These are phyloP conservation scores for Aselliscus stoliczkanus DNA, from an alignment of 2,797 vertebrate genomes.

Conservation along the genomic window DNA sequence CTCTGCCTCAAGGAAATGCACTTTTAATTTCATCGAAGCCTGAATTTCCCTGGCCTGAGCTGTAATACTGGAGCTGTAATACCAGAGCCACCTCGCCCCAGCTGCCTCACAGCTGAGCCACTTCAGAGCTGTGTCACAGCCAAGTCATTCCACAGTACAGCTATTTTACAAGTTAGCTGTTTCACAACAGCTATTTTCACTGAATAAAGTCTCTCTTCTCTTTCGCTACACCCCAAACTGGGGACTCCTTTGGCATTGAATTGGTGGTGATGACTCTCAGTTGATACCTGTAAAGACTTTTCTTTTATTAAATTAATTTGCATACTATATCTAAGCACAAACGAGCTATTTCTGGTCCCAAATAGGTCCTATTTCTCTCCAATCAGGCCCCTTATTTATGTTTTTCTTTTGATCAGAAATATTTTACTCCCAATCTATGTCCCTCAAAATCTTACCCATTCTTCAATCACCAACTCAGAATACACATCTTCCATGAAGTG, in stretches of 20 bases:
- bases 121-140: not conserved
- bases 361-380: not conserved
- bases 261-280: too few species aligned
- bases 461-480: not conserved
- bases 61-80: not conserved
- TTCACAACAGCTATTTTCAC: too few species aligned
- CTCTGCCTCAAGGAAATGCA: not conserved
- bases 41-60: not conserved
- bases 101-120: not conserved
- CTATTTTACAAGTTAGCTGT: not conserved
- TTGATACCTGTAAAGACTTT: not conserved
- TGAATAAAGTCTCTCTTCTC: too few species aligned
- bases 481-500: not conserved
- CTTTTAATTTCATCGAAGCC: not conserved
- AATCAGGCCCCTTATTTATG: not conserved
- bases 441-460: not conserved
- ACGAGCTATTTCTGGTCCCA: not conserved
- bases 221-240: too few species aligned
- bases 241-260: too few species aligned
- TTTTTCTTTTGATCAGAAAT: not conserved
- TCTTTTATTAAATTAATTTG: constrained; percentile 1
- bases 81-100: not conserved
- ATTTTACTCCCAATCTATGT: not conserved
- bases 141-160: not conserved
- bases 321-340: not conserved